phyloP scores from a whole-genome alignment of 2,888 invertebrate species.

The Drosophila melanosoma region DNA sequence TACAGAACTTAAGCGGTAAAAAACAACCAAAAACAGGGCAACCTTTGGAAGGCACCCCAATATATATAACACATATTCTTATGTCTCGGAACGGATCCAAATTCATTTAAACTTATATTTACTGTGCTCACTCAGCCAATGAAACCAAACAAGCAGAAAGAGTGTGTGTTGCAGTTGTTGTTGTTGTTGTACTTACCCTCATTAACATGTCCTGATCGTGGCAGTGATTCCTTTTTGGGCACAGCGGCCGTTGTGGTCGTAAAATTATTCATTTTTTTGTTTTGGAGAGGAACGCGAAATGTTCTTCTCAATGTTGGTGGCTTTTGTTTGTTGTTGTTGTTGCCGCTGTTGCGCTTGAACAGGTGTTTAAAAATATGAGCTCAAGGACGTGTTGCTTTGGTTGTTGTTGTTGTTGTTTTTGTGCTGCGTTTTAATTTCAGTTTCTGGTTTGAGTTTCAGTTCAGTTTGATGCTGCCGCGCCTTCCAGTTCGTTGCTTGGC shows the following conservation, averaged over 20 bases:
- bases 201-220: constrained; percentile 89
- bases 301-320: constrained; percentile 17
- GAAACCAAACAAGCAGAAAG: constrained; percentile 30
- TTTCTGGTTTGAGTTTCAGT: constrained; percentile 41
- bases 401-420: constrained; percentile 29
- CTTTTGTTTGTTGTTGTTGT: constrained; percentile 20
- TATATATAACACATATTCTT: constrained; percentile 30
- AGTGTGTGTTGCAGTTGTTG: constrained; percentile 20
- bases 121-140: constrained; percentile 41
- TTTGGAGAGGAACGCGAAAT: constrained; percentile 10
- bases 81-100: constrained; percentile 15
- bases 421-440: constrained; percentile 31
- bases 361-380: constrained; percentile 71
- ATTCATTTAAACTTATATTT: constrained; percentile 41
- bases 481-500: constrained; percentile 56
- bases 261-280: constrained; percentile 80
- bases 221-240: constrained; percentile 86
- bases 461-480: constrained; percentile 54
- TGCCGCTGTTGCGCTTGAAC: constrained; percentile 50
- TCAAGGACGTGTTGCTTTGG: constrained; percentile 65
- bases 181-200: constrained; percentile 77
- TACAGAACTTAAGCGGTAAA: not conserved
- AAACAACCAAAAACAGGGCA: constrained; percentile 16
- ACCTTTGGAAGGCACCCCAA: constrained; percentile 45
- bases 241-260: constrained; percentile 83